Conservation (phyloP, 2,888 invertebrate genomes). For the Holacanthella duospinosa region DNA sequence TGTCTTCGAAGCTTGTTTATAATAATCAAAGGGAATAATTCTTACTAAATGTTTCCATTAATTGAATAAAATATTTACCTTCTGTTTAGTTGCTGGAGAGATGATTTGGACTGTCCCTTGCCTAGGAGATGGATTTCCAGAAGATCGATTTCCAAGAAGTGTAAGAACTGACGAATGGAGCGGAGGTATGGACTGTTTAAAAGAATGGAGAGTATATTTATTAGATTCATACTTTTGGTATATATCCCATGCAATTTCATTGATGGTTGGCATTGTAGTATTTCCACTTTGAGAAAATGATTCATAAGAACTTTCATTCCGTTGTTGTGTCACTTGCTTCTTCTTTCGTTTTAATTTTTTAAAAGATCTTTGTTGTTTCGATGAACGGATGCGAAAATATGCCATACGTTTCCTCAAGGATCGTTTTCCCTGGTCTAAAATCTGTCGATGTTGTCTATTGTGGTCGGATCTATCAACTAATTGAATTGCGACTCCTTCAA, state of each 20-base stretch:
- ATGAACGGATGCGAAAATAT: background rate
- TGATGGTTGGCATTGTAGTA: constrained; percentile 6
- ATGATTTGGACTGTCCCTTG: background rate
- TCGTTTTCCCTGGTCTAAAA: background rate
- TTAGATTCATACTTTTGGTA: constrained; percentile 13
- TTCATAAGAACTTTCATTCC: too few species aligned
- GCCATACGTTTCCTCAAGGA: too few species aligned
- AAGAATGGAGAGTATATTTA: constrained; percentile 14
- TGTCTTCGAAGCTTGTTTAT: constrained; percentile 29
- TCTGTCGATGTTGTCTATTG: background rate
- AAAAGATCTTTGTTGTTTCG: background rate
- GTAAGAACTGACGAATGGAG: constrained; percentile 36
- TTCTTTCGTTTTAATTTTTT: constrained; percentile 5
- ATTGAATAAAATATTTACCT: background rate
- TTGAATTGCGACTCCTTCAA: background rate
- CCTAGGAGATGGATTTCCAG: background rate
- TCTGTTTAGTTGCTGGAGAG: background rate
- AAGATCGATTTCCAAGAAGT: constrained; percentile 28
- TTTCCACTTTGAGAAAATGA: background rate
- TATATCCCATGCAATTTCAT: constrained; percentile 17
- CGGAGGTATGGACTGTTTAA: constrained; percentile 29
- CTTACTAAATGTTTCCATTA: background rate
- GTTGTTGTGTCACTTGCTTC: background rate
- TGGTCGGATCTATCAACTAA: background rate
- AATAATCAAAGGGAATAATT: background rate